Base-by-base conservation (phyloP, 2,113 vertebrate species). In the Galbula dea region DNA sequence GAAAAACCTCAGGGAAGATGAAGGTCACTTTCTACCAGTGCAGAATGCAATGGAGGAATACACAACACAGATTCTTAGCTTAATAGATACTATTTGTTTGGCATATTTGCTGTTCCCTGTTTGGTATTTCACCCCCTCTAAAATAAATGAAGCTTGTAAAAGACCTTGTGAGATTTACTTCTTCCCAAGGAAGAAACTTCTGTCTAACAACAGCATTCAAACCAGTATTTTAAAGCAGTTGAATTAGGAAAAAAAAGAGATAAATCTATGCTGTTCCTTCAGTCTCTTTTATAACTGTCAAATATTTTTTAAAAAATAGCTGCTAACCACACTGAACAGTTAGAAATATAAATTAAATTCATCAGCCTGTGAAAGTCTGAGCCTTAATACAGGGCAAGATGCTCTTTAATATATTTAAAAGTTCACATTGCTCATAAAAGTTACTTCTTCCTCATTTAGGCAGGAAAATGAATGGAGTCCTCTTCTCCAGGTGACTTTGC, bases 401-500 rank as follows among this genome's bases (percentile, higher is more conserved):
- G 89, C 91, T 83, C 69, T 96, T 97, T 95, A 95, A 96, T 94
- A 83, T 94, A 97, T 95, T 96, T 89, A 96, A 96, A 98, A 98
- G 97, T 97, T 98, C 95, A 94, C 81, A 96, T 80, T 96, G 90
- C 91, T 96, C 91, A 93, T 95, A 96, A 95, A 98, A 98, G 96
- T 97, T 97, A 96, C 96, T 97, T 97, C 78, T 97, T 95, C 87
- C 90, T 97, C 96, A 97, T 97, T 97, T 97, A 97, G 97, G 96
- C 97, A 97, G 96, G 97, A 98, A 97, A 97, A 98, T 98, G 97
- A 98, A 98, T 98, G 97, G 95, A 98, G 96, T 97, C 97, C 96
- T 97, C 94, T 92, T 95, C 90, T 97, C 95, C 97, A 98, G 98
- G 98, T 98, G 98, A 98, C 98, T 98, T 98, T 98, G 98, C 96